These are phyloP conservation scores for Acronicta psi DNA, from an alignment of 2,888 invertebrate genomes.

Conservation along the genomic window DNA sequence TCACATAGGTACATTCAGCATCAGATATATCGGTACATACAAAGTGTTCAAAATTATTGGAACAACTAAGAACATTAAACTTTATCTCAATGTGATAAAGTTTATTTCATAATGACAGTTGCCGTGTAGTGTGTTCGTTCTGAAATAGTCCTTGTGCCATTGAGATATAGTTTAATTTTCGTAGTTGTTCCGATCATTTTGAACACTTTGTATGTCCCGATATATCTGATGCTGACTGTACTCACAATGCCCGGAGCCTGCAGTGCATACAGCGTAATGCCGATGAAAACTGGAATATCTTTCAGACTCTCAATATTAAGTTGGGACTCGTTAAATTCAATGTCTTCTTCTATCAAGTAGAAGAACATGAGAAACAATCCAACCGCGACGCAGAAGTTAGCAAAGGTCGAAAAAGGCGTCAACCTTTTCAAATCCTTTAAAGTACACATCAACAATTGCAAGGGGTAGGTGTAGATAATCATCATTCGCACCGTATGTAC, in stretches of 20 bases:
- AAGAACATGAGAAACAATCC: conserved; percentile 93
- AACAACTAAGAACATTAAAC: too few species aligned
- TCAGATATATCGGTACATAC: too few species aligned
- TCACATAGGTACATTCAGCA: too few species aligned
- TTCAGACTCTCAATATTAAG: conserved; percentile 82
- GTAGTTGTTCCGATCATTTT: too few species aligned
- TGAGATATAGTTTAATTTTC: too few species aligned
- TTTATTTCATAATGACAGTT: too few species aligned
- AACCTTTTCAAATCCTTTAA: conserved; percentile 92
- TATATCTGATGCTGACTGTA: too few species aligned
- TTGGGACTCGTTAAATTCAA: conserved; percentile 83
- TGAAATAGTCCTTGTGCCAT: too few species aligned
- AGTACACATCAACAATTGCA: conserved; percentile 90
- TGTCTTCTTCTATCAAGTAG: conserved; percentile 91
- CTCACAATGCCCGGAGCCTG: conserved; percentile 93
- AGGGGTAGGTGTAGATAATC: conserved; percentile 89
- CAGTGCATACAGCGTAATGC: conserved; percentile 95
- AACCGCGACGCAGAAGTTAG: conserved; percentile 92
- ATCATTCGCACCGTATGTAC: conserved; percentile 84
- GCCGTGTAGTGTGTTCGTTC: too few species aligned
- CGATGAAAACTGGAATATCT: conserved; percentile 94
- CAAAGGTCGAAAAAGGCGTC: conserved; percentile 94
- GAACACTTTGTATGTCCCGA: too few species aligned
- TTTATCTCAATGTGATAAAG: too few species aligned
- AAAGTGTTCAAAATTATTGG: too few species aligned